Base-by-base conservation (phyloP, 2,797 vertebrate species). In the Pyrocephalus nanus region DNA sequence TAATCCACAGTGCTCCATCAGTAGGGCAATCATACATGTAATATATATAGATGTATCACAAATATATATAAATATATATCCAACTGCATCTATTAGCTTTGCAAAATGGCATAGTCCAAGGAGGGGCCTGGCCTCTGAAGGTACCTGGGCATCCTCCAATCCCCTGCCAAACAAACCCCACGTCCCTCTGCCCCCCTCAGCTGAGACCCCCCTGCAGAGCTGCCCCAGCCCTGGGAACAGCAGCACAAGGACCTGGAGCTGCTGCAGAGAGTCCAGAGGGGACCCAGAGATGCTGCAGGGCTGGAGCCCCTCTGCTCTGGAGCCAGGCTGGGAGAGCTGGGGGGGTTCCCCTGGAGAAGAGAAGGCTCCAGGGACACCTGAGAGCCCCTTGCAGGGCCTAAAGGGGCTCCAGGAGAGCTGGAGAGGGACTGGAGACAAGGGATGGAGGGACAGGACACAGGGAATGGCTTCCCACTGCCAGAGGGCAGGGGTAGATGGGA, bases 371-470 rank as follows among this genome's bases (percentile, higher is more conserved):
- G 76, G 62, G 50, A 67, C 18, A 67, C 14, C 62, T 67, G 17
- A 13, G 64, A 79, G 76, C 53, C 62, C 76, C 51, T 38, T 1
- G 4, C 51, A 55, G 76, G 21, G 62, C 62, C 76, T 66, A 1
- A 9, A 79, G 76, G 76, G 76, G 76, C 62, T 79, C 76, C 76
- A 79, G 62, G 42, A 79, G 76, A 67, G 76, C 51, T 64, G 61
- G 40, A 43, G 61, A 62, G 38, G 60, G 60, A 42, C 60, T 61
- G 18, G 60, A 40, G 61, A 32, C 61, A 64, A 64, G 42, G 62
- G 3, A 23, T 32, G 62, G 62, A 43, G 61, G 40, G 40, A 64
- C 61, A 64, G 61, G 61, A 32, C 27, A 32, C 9, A 20, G 29
- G 29, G 20, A 64, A 43, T 64, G 60, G 60, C 38, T 61, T 61